Conservation (phyloP, 2,888 invertebrate species). For the Agriotes lineatus region DNA sequence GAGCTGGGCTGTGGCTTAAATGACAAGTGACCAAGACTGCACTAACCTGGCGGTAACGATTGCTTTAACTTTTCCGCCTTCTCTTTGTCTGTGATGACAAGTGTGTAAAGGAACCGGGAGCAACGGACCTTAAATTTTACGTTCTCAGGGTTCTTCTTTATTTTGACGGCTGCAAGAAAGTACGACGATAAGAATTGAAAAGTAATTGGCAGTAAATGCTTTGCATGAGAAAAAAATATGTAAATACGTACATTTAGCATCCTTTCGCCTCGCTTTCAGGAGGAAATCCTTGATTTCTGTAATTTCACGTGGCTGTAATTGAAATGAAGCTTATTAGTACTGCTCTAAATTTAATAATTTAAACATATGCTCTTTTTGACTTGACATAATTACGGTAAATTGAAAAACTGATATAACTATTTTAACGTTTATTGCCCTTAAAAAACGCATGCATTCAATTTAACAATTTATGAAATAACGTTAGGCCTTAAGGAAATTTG, state of each 20-base stretch:
- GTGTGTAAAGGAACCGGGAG: conserved; percentile 96
- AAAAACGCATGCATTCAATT: too few species aligned
- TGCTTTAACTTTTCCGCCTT: conserved; percentile 99
- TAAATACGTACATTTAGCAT: conserved; percentile 93
- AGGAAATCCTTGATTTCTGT: conserved; percentile 99
- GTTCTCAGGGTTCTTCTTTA: conserved; percentile 98
- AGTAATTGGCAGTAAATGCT: too few species aligned
- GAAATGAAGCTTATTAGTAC: neutral
- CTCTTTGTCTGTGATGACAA: conserved; percentile 97
- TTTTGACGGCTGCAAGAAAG: conserved; percentile 88
- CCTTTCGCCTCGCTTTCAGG: conserved; percentile 96
- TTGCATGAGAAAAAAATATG: too few species aligned
- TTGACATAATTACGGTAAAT: too few species aligned
- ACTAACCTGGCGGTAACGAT: conserved; percentile 92
- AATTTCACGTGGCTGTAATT: conserved; percentile 93
- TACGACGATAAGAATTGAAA: too few species aligned
- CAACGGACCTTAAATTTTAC: conserved; percentile 99
- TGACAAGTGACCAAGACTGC: neutral
- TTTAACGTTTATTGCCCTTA: too few species aligned
- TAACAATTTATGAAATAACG: too few species aligned
- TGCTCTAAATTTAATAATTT: too few species aligned
- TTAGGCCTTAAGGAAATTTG: too few species aligned
- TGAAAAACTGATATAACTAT: too few species aligned
- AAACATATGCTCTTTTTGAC: too few species aligned
- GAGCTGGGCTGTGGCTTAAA: conserved; percentile 34